Evolutionary conservation across 2,888 invertebrate genomes (phyloP), one percentile per base, ranked within the genome.

Genomic region (Spialia ferax): DNA sequence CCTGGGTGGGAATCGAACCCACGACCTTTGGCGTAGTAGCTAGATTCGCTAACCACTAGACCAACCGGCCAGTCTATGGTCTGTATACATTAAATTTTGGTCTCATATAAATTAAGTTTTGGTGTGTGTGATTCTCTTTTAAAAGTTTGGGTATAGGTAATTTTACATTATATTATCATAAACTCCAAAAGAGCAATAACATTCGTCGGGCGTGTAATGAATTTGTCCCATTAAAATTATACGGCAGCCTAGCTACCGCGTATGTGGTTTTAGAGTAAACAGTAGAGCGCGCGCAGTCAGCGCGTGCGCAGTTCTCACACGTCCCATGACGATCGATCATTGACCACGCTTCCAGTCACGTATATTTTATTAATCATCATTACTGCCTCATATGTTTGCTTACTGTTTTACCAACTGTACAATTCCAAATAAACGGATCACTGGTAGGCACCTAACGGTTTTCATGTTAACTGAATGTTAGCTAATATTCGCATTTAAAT

Each of bases 251-350:
- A 13, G 45, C 45, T 50, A 50, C 50, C 20, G 50, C 1, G 10
- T 50, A 6, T 11, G 2, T 22, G 50, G 22, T 48, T 48, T 22
- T 4, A 22, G 11, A 52, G 11, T 13, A 23, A 52, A 52, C 50
- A 23, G 2, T 20, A 48, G 15, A 45, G 8, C 7, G 18, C 18
- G 18, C 7, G 18, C 18, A 8, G 10, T 18, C 1, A 45, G 50
- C 52, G 52, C 52, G 52, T 26, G 52, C 52, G 15, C 42, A 8
- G 42, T 42, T 42, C 42, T 13, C 52, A 26, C 52, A 52, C 13
- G 7, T 52, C 52, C 23, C n/a, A 50, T 50, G 50, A 50, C 22
- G 50, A 50, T 26, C 26, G 52, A 52, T 52, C 26, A 52, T 23
- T 52, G 52, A 52, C 26, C 52, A 26, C 52, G n/a, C 5, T 52